Conservation (phyloP, 2,113 vertebrate species). For the Origma solitaria region DNA sequence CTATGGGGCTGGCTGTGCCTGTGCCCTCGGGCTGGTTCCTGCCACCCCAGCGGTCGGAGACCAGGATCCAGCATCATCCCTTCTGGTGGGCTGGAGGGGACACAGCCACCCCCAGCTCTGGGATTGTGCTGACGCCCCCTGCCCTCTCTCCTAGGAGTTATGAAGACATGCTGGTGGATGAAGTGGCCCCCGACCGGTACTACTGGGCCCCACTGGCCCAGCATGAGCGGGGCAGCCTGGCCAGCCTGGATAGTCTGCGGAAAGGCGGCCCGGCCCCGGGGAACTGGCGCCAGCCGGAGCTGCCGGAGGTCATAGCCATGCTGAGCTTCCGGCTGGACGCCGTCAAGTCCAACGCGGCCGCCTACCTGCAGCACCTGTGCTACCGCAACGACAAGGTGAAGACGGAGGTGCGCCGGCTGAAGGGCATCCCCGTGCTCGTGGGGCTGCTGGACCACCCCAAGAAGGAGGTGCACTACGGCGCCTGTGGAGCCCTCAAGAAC, state of each 20-base stretch:
- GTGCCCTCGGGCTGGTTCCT: background rate
- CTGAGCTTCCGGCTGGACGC: conserved; percentile 91
- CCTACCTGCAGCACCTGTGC: conserved; percentile 93
- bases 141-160: conserved; percentile 75
- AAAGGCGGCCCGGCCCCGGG: conserved; percentile 75
- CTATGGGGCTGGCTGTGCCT: background rate
- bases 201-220: conserved; percentile 90
- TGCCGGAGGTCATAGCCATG: conserved; percentile 96
- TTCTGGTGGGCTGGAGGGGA: background rate
- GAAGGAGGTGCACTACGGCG: conserved; percentile 90
- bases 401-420: conserved; percentile 89
- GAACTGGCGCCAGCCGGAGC: conserved; percentile 89
- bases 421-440: conserved; percentile 91
- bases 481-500: conserved; percentile 96
- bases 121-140: accelerated
- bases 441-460: conserved; percentile 92
- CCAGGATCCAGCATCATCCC: too few species aligned
- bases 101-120: accelerated
- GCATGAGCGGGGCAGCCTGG: conserved; percentile 89
- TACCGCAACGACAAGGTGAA: conserved; percentile 97
- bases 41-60: accelerated
- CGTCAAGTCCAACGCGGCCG: conserved; percentile 91
- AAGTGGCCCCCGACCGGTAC: conserved; percentile 84
- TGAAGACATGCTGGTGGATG: conserved; percentile 88
- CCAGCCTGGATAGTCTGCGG: conserved; percentile 90